Evolutionary conservation across 2,113 vertebrate species (phyloP), one percentile per base, ranked within the genome.

Genomic region (Planiliza haematocheilus): DNA sequence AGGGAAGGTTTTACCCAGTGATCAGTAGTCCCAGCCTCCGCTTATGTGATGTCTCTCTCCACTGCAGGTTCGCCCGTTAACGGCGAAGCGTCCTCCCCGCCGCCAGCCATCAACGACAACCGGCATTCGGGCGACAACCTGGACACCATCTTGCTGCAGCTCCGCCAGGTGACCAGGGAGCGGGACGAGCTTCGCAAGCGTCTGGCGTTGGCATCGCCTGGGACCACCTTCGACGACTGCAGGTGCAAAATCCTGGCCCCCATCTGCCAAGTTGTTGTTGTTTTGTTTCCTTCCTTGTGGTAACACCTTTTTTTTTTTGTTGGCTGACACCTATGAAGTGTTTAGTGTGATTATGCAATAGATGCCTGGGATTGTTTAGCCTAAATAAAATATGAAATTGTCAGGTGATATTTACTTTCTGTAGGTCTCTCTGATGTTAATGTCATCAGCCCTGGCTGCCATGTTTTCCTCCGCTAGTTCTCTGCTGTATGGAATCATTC

Each of bases 151-250:
- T 55, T 97, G 5, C 94, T 95, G 84, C 97, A 99, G 92, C 93
- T 99, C 71, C 95, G 96, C n/a, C 95, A 98, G 81, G 95, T 98
- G 85, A 98, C 97, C 56, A 94, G 97, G 8, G 97, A 99, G 88
- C 92, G 97, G 74, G 97, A 99, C 1, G 97, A 99, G 79, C 94
- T 99, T 24, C 95, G 97, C n/a, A 98, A 98, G 83, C 95, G 94
- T 46, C 95, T 99, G 56, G 97, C 97, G 2, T 94, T 98, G 46
- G 95, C 97, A 7, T 95, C 96, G 46, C 97, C 97, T 1, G 96
- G 96, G 59, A 96, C 96, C 13, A 96, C 96, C 79, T 98, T 98
- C 13, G 97, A 99, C 60, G 96, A 98, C 88, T 96, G 95, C 95
- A 98, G 97, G 97, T 99, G 92, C 46, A 61, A 75, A 30, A 87